Evolutionary conservation across 2,113 vertebrate genomes (phyloP).

Genomic region (Phylloscopus whistleri): DNA sequence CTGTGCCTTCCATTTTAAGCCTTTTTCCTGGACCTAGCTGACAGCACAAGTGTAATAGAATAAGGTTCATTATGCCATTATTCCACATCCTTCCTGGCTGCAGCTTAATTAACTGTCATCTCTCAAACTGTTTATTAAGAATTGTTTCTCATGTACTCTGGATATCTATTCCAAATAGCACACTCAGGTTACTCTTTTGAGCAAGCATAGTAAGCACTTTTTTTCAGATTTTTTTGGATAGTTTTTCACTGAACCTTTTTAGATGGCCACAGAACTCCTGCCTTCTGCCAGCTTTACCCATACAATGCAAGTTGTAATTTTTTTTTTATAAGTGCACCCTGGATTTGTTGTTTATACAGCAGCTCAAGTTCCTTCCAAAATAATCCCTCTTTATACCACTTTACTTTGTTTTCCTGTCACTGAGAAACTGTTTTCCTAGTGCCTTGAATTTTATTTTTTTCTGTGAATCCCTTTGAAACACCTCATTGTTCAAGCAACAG

Average conservation of each 20-base stretch:
- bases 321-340: background rate
- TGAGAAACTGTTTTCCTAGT: background rate
- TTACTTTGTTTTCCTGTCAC: background rate
- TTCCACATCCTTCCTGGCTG: slow-evolving; percentile 55
- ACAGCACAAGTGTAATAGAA: background rate
- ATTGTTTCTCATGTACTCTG: background rate
- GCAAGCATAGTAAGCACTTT: background rate
- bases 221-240: background rate
- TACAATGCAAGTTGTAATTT: background rate
- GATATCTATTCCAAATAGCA: background rate
- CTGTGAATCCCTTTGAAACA: background rate
- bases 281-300: background rate
- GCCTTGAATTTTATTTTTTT: background rate
- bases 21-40: slow-evolving; percentile 15
- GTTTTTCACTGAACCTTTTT: background rate
- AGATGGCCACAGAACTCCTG: background rate
- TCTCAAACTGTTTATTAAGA: slow-evolving; percentile 18
- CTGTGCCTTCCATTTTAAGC: background rate
- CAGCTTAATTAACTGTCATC: slow-evolving; percentile 25
- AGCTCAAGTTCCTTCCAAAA: background rate
- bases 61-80: slow-evolving; percentile 43
- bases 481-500: background rate
- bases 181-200: background rate
- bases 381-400: background rate
- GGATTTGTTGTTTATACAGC: background rate